Percentiles rank a stretch among this genome's conserved stretches.
These are phyloP conservation scores for Cydia fagiglandana DNA, from an alignment of 1,140 invertebrate species.

Conservation along the genomic window DNA sequence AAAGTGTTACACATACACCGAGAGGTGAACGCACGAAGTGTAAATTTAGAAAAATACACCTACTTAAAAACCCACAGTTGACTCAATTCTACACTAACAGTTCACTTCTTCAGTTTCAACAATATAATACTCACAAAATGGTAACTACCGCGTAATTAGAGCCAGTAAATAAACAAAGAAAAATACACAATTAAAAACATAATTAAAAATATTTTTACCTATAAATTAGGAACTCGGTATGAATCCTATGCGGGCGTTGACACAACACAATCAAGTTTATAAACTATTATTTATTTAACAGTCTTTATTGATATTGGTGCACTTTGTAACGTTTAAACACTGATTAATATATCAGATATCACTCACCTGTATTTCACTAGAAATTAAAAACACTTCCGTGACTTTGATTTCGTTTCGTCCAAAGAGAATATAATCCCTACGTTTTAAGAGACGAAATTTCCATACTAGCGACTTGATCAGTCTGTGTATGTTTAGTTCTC, in stretches of 20 bases:
- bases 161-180: constrained; percentile 24
- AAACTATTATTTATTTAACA: background rate
- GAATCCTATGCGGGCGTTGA: background rate
- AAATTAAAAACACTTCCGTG: constrained; percentile 17
- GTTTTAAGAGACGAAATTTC: no score
- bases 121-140: background rate
- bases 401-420: constrained; percentile 19
- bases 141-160: background rate
- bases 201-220: constrained; percentile 20
- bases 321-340: constrained; percentile 7
- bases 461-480: no score
- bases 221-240: background rate
- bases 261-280: constrained; percentile 4
- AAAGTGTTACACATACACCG: constrained; percentile 22
- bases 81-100: background rate
- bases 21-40: constrained; percentile 28
- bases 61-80: constrained; percentile 21
- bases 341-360: constrained; percentile 16
- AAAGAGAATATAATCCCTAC: no score
- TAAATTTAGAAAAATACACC: constrained; percentile 30
- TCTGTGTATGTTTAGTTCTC: no score
- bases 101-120: background rate
- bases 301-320: background rate
- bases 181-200: constrained; percentile 15
- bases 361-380: constrained; percentile 23